A percentile compares a stretch with the other conserved stretches of the same genome.
Evolutionary conservation across 2,888 invertebrate species (phyloP).

Genomic region (Mamestra brassicae): DNA sequence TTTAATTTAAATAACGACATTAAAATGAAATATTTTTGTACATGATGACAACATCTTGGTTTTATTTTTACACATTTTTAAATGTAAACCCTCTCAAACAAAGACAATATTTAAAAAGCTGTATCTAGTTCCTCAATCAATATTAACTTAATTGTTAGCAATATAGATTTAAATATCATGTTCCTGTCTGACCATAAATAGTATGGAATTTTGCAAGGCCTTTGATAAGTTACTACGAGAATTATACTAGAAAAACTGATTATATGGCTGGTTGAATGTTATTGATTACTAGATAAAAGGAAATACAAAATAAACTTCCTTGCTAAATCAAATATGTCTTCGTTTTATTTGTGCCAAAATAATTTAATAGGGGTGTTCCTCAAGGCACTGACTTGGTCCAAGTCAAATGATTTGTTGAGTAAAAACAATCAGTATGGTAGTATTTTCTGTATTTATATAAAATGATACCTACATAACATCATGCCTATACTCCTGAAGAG

Average conservation of each 20-base stretch:
- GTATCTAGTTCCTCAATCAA: slow-evolving; percentile 12
- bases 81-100: neutral
- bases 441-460: neutral
- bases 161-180: neutral
- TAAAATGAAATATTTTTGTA: slow-evolving; percentile 89
- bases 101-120: neutral
- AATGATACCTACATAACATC: neutral
- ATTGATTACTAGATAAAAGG: slow-evolving; percentile 20
- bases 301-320: neutral
- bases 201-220: slow-evolving; percentile 26
- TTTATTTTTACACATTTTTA: slow-evolving; percentile 63
- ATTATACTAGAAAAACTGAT: neutral
- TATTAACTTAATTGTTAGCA: neutral
- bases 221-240: slow-evolving; percentile 19
- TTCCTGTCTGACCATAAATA: slow-evolving; percentile 33
- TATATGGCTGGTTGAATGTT: slow-evolving; percentile 15
- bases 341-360: neutral
- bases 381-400: slow-evolving; percentile 29
- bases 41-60: slow-evolving; percentile 75
- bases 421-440: neutral
- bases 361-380: neutral
- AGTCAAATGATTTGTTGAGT: neutral
- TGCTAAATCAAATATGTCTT: neutral
- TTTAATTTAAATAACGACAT: slow-evolving; percentile 83
- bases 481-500: neutral